Conservation (phyloP, 1,140 invertebrate genomes). For the Aphaenogaster ashmeadi region DNA sequence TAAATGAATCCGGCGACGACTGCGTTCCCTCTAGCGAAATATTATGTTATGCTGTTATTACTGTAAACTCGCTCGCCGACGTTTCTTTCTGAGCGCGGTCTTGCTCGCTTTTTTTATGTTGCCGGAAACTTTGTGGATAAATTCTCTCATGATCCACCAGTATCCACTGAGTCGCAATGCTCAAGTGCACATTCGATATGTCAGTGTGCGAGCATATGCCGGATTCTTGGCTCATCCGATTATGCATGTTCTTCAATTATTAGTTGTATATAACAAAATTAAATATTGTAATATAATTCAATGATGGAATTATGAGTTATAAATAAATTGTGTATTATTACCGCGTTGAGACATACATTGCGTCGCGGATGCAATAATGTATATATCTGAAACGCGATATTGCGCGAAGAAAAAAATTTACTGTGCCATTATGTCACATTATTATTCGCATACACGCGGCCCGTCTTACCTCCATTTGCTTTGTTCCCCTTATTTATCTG, state of each 20-base stretch:
- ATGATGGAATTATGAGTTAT: neutral
- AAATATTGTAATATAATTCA: neutral
- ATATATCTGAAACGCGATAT: neutral
- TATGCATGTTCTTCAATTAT: neutral
- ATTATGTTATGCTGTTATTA: slow-evolving; percentile 82
- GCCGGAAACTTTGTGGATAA: slow-evolving; percentile 35
- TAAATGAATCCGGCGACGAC: slow-evolving; percentile 82
- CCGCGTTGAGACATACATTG: neutral
- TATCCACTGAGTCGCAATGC: neutral
- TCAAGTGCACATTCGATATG: slow-evolving; percentile 8
- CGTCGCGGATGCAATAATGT: neutral
- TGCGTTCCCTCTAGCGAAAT: slow-evolving; percentile 80
- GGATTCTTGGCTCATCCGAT: neutral
- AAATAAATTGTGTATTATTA: slow-evolving; percentile 1
- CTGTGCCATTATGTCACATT: slow-evolving; percentile 15
- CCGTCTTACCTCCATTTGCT: slow-evolving; percentile 2
- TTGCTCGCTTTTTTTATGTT: slow-evolving; percentile 29
- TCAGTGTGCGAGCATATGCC: neutral
- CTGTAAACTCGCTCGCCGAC: slow-evolving; percentile 71
- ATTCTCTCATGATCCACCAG: slow-evolving; percentile 26
- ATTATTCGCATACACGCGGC: neutral
- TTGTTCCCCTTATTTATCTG: slow-evolving; percentile 49
- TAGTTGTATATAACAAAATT: neutral
- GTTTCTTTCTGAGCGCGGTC: slow-evolving; percentile 44
- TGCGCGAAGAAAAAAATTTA: slow-evolving; percentile 16